Evolutionary conservation across 2,797 vertebrate species (phyloP), one percentile per base, ranked within the genome.

Genomic region (Sparus aurata): DNA sequence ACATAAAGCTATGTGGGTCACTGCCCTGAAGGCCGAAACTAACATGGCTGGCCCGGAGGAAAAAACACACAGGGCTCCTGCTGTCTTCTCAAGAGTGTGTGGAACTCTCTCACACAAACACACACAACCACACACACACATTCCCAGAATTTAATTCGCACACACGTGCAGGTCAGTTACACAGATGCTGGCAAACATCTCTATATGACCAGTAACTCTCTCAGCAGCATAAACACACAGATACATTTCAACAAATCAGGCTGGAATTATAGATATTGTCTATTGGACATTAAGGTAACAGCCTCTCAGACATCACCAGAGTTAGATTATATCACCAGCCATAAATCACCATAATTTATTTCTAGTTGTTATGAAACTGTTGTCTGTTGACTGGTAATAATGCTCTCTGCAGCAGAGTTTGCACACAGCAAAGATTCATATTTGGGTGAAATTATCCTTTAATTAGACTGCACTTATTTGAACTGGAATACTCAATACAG

Each of bases 1-100:
- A 85, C 69, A 55, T 62, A 65, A 59, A 70, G 78, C 64, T 79
- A 67, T 77, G 75, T 62, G 61, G 84, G 84, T 84, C 82, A 66
- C 55, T 75, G 82, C 41, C 79, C 84, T 55, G 17, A 25, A 17
- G 79, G 50, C 53, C 25, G 10, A 60, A 75, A 55, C 71, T 41
- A 85, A 85, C 85, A 49, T 34, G 6, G 41, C 58, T 49, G 47
- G 58, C 58, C 63, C 1, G 2, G 23, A 64, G 38, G 58, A 60
- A 54, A 60, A 54, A 79, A 9, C 54, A 69, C 69, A 66, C 59
- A 9, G 1, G 34, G 38, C 52, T 58, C 43, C 53, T 54, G 50
- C 58, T 77, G 77, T 62, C 60, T 12, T 66, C 30, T 58, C 43
- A 49, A 60, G 64, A 68, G 54, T 57, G 69, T 49, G 60, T 68